Evolutionary conservation across 2,797 vertebrate species (phyloP).

Genomic region (Percopsis omiscomaycus): DNA sequence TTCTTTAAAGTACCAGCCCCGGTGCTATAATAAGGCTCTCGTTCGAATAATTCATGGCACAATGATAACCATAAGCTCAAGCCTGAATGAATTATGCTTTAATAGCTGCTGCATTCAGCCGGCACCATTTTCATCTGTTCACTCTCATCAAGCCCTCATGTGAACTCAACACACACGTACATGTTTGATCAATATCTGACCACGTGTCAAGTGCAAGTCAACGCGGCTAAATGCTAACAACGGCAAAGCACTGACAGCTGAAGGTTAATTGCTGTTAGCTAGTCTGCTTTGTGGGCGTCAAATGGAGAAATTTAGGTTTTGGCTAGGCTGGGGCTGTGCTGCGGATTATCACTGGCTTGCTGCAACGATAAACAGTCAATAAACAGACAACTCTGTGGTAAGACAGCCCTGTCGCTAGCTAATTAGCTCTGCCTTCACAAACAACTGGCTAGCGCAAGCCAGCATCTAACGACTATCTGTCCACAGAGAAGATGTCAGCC

Average conservation of each 20-base stretch:
- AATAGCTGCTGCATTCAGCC: conserved; percentile 56
- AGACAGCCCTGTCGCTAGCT: conserved; percentile 55
- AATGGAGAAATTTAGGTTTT: conserved; percentile 62
- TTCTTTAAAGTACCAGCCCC: conserved; percentile 59
- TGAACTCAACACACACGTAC: conserved; percentile 19
- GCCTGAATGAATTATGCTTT: conserved; percentile 51
- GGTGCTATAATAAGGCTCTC: conserved; percentile 58
- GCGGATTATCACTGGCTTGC: conserved; percentile 57
- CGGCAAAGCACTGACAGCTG: conserved; percentile 62
- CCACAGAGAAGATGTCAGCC: conserved; percentile 46
- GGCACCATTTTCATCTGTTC: conserved; percentile 50
- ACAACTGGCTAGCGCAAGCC: conserved; percentile 44
- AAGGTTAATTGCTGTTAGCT: conserved; percentile 68
- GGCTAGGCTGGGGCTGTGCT: conserved; percentile 36
- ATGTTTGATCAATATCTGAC: conserved; percentile 46
- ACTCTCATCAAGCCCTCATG: conserved; percentile 30
- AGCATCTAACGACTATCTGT: conserved; percentile 48
- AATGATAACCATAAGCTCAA: conserved; percentile 60
- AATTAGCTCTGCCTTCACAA: conserved; percentile 62
- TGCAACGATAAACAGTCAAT: conserved; percentile 68
- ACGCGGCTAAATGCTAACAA: conserved; percentile 63
- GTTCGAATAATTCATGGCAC: conserved; percentile 66
- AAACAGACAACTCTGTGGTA: conserved; percentile 60
- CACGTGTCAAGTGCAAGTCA: conserved; percentile 38
- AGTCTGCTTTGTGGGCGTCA: conserved; percentile 64